Conservation (phyloP, 2,113 vertebrate genomes). For the Elephas maximus region DNA sequence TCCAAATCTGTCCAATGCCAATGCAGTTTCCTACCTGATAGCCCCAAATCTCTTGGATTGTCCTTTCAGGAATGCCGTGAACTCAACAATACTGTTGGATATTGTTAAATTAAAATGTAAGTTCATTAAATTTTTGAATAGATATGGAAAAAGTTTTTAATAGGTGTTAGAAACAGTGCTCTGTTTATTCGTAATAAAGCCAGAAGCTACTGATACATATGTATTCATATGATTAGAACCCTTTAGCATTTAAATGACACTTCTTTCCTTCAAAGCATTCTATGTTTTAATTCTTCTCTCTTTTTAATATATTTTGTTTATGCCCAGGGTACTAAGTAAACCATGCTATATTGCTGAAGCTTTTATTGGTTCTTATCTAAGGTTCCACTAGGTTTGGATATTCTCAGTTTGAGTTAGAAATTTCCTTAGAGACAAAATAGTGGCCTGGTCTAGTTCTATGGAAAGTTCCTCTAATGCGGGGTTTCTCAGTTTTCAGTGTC, state of each 20-base stretch:
- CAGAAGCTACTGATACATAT: neutral
- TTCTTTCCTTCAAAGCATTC: slow-evolving; percentile 23
- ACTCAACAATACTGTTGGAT: neutral
- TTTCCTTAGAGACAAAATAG: slow-evolving; percentile 54
- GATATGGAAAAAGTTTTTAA: neutral
- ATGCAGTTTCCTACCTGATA: neutral
- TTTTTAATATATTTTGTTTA: neutral
- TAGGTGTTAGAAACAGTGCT: neutral
- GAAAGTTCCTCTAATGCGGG: neutral
- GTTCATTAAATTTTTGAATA: neutral
- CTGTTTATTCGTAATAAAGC: slow-evolving; percentile 1
- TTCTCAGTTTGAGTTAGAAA: slow-evolving; percentile 44
- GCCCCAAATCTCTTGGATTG: neutral
- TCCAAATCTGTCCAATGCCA: neutral
- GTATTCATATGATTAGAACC: neutral
- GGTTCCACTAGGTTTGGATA: slow-evolving; percentile 11
- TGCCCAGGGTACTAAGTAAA: slow-evolving; percentile 23
- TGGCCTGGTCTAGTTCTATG: slow-evolving; percentile 10
- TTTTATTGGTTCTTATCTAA: slow-evolving; percentile 51
- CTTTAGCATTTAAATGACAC: neutral
- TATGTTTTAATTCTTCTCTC: neutral
- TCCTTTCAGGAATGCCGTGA: neutral
- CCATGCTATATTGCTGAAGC: neutral
- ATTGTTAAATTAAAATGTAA: slow-evolving; percentile 11
- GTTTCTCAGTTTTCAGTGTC: neutral